These are phyloP conservation scores for Protobothrops mucrosquamatus DNA, from an alignment of 2,113 vertebrate species.

Conservation along the genomic window DNA sequence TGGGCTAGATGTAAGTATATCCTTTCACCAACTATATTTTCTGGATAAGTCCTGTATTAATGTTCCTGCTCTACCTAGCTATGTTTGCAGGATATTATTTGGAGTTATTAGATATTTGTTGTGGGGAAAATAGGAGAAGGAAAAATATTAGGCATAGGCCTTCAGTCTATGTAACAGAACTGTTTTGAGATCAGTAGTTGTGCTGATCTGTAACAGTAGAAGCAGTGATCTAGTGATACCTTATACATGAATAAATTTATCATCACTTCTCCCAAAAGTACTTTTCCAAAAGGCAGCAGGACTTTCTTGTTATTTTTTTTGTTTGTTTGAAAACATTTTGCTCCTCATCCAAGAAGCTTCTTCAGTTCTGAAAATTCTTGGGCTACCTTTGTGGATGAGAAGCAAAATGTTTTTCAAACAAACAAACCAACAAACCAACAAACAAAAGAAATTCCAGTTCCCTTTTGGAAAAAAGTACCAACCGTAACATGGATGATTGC, in stretches of 20 bases:
- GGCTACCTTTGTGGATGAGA: too few species aligned
- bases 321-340: background rate
- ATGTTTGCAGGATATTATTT: background rate
- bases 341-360: background rate
- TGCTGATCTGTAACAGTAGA: background rate
- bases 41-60: background rate
- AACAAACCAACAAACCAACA: background rate
- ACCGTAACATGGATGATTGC: background rate
- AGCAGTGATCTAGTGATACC: background rate
- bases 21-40: background rate
- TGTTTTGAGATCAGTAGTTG: background rate
- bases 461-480: background rate
- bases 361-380: background rate
- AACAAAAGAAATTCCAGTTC: background rate
- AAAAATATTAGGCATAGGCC: too few species aligned
- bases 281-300: too few species aligned
- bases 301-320: background rate
- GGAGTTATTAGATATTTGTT: background rate
- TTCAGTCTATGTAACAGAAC: background rate
- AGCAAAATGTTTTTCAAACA: background rate
- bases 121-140: too few species aligned
- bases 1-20: background rate
- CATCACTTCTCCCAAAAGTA: background rate
- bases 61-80: background rate
- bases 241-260: background rate